phyloP scores from a whole-genome alignment of 2,888 invertebrate species.

The Gandaritis pyraliata region DNA sequence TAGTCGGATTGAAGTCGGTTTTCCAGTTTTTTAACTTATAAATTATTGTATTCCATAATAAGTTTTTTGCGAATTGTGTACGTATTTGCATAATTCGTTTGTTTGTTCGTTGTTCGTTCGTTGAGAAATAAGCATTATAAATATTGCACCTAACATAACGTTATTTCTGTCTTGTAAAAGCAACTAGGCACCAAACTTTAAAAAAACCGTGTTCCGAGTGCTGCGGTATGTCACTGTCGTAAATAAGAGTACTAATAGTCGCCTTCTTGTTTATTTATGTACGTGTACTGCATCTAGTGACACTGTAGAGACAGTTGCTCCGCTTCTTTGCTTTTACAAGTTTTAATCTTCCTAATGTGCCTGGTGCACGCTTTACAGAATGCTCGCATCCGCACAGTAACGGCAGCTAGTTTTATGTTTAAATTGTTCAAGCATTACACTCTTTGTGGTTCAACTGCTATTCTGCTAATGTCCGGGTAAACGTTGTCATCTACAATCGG shows the following conservation, averaged over 20 bases:
- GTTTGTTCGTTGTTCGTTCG: too few relatives aligned
- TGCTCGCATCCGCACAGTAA: slow-evolving; percentile 60
- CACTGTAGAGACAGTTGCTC: slow-evolving; percentile 54
- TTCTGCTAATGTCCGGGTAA: slow-evolving; percentile 29
- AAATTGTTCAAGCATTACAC: slow-evolving; percentile 38
- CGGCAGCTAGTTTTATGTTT: slow-evolving; percentile 49
- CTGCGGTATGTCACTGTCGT: slow-evolving; percentile 12
- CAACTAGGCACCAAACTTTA: background rate
- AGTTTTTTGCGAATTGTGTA: too few relatives aligned
- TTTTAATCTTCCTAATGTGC: slow-evolving; percentile 82
- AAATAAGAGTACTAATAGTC: slow-evolving; percentile 21
- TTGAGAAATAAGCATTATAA: too few relatives aligned
- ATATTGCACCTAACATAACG: too few relatives aligned
- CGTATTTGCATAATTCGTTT: too few relatives aligned
- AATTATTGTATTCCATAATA: too few relatives aligned
- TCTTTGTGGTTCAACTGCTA: slow-evolving; percentile 32
- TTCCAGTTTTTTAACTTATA: too few relatives aligned
- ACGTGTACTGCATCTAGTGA: slow-evolving; percentile 45
- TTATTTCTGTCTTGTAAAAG: background rate
- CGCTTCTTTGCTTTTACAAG: slow-evolving; percentile 74
- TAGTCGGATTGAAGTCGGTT: too few relatives aligned
- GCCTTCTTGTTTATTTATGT: slow-evolving; percentile 44
- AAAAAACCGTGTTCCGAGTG: slow-evolving; percentile 8
- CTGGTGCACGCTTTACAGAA: slow-evolving; percentile 68
- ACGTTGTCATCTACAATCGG: slow-evolving; percentile 31